Evolutionary conservation across 2,888 invertebrate species (phyloP), one percentile per base, ranked within the genome.

Genomic region (Drosophila ustulata): DNA sequence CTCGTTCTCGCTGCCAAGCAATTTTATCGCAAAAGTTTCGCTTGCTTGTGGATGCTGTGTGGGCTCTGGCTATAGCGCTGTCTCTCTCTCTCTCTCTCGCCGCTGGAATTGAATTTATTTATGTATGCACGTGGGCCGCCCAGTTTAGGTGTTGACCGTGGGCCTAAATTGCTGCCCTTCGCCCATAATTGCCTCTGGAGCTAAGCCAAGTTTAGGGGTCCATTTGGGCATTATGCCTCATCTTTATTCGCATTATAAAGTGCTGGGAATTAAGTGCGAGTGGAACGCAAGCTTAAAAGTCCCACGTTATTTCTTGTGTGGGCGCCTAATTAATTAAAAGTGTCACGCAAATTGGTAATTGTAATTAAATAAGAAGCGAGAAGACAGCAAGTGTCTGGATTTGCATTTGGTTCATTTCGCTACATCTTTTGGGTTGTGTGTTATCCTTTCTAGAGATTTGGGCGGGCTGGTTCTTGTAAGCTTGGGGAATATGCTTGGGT

Each of bases 161-260:
- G 71, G 46, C 58, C 75, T 51, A 76, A 82, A 72, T 68, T 74
- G 78, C 70, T 80, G 71, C 76, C 74, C 80, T 85, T 78, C 37
- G 70, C 58, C 74, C 71, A 75, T 85, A 83, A 83, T 83, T 78
- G 78, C 73, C 65, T 65, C 56, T 65, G 59, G 26, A 26, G 43
- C 32, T 9, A 8, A 3, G 32, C 45, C 26, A 43, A 52, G 26
- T 53, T 49, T 34, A 23, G 56, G 47, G 39, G 47, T 18, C 18
- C 23, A 43, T 46, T 46, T 51, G 39, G 30, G 28, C 56, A 50
- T 49, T 30, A 67, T 49, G 49, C 23, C 26, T 64, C 43, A 46
- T 62, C 65, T 67, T 75, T 67, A 59, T 59, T 46, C 61, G 26
- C 43, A 39, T 66, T 45, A 75, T 66, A 64, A 51, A 64, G 53